Evolutionary conservation across 2,888 invertebrate genomes (phyloP), one percentile per base, ranked within the genome.

Genomic region (Scaptomyza cyrtandrae): DNA sequence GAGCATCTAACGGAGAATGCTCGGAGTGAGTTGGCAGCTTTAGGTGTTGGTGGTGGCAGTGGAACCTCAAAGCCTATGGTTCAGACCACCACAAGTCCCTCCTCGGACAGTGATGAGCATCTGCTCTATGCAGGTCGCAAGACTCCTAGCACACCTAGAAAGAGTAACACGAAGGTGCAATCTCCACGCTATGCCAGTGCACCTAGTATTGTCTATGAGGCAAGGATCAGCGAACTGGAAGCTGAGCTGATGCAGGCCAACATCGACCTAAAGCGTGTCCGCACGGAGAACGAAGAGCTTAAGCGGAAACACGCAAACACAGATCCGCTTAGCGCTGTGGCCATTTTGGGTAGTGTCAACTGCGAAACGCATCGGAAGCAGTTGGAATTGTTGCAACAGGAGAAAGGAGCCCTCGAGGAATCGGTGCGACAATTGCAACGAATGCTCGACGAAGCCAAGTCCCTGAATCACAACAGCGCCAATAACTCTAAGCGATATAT

Each of bases 191-290:
- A 93, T 49, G 86, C 96, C 11, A 96, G 96, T 87, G 96, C 96
- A 0, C 96, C 97, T 0, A 95, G 94, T 75, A 96, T 97, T 64
- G 95, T 97, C 24, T 96, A 96, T 88, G 97, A 97, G 90, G 97
- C 97, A 0, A 94, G 96, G 70, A 97, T 97, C 56, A 95, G 96
- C 3, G 97, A 97, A 86, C 90, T 97, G 61, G 97, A 97, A 89
- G 97, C 97, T 0, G 97, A 97, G 83, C 91, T 97, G 46, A 95
- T 96, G 7, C 97, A 97, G 89, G 92, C 95, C 0, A 95, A 94
- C 89, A 95, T 97, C 58, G 96, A 96, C 81, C 91, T 97, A 35
- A 95, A 95, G 86, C 96, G 96, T 88, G 91, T 95, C 0, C 95
- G 95, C 82, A 95, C 94, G 58, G 95, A 95, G 69, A 94, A 94